Evolutionary conservation across 2,888 invertebrate species (phyloP).

Genomic region (Rhagium mordax): DNA sequence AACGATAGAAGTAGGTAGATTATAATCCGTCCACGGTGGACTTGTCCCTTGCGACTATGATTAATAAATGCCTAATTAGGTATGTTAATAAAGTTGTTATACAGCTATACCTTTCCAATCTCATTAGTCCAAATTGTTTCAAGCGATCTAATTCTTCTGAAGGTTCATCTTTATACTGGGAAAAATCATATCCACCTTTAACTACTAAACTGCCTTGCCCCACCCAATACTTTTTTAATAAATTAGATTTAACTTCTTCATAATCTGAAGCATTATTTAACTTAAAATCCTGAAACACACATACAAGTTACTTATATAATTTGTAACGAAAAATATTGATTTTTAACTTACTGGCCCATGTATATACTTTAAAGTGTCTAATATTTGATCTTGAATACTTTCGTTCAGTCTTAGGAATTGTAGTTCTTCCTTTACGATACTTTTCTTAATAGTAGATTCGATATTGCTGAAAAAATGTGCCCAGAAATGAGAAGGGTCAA

Average conservation of each 20-base stretch:
- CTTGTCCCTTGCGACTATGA: no score
- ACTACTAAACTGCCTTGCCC: conserved; percentile 84
- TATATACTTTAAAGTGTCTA: conserved; percentile 82
- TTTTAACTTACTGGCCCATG: conserved; percentile 79
- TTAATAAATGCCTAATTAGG: no score
- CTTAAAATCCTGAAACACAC: conserved; percentile 69
- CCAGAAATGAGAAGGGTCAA: background rate
- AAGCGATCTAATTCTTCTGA: conserved; percentile 77
- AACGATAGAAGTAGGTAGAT: no score
- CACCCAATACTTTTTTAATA: conserved; percentile 83
- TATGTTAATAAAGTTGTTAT: background rate
- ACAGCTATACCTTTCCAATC: conserved; percentile 78
- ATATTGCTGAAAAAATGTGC: conserved; percentile 43
- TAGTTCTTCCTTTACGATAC: conserved; percentile 81
- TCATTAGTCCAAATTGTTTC: conserved; percentile 80
- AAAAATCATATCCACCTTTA: conserved; percentile 81
- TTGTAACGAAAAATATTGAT: conserved; percentile 1
- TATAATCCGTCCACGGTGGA: no score
- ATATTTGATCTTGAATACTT: conserved; percentile 80
- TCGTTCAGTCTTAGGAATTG: conserved; percentile 80
- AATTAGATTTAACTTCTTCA: conserved; percentile 78
- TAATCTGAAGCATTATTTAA: conserved; percentile 70
- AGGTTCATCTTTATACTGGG: conserved; percentile 73
- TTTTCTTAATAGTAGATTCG: conserved; percentile 66
- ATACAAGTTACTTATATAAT: background rate